A percentile compares a stretch with the other conserved stretches of the same genome.
These are phyloP conservation scores for Eunapius fragilis DNA, from an alignment of 37 sponge, comb jelly and placozoan species.

Conservation along the genomic window DNA sequence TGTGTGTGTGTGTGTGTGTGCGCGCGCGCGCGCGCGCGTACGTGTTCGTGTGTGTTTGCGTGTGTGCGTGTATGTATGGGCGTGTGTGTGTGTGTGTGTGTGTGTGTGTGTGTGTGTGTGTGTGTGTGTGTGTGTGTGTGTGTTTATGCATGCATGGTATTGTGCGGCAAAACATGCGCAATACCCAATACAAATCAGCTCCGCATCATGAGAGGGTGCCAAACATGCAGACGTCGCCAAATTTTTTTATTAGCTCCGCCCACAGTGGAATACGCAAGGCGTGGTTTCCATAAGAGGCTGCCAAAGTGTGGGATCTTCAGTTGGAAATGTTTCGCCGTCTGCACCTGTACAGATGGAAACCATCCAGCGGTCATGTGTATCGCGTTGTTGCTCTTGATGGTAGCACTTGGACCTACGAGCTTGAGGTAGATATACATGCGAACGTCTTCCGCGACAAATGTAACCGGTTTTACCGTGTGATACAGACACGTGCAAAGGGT, in stretches of 20 bases:
- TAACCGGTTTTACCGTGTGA: no score
- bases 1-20: no score
- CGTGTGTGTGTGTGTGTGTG: no score
- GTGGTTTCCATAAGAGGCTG: not conserved
- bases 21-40: no score
- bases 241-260: not conserved
- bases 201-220: not conserved
- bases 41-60: no score
- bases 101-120: no score
- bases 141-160: no score
- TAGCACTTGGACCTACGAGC: conserved; percentile 8
- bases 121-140: no score
- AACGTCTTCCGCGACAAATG: not conserved
- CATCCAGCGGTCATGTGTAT: conserved; percentile 5
- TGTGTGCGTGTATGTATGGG: no score
- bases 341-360: not conserved
- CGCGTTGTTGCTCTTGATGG: conserved; percentile 56
- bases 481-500: conserved; percentile 34
- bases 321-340: conserved; percentile 12
- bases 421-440: conserved; percentile 25
- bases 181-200: no score
- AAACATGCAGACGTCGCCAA: not conserved
- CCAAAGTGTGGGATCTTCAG: not conserved
- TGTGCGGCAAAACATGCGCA: no score
- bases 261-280: not conserved